Base-by-base conservation (phyloP, 2,888 invertebrate genomes). In the Folsomia candida region DNA sequence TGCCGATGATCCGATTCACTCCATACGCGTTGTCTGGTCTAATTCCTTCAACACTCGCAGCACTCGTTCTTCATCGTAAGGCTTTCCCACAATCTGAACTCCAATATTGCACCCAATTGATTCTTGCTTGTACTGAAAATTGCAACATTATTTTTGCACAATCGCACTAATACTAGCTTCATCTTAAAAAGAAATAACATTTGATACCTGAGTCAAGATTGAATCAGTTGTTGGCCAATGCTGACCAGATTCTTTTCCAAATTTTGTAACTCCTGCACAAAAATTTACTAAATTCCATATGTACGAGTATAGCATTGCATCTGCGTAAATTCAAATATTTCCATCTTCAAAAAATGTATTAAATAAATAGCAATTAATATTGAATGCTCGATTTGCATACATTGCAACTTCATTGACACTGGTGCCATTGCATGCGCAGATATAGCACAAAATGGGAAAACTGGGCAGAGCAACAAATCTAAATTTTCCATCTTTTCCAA, bases 401-500 rank as follows among this genome's bases (percentile, higher is more conserved):
- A 57, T 22, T 20, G n/a, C n/a, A 57, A n/a, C n/a, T 57, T 57
- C 57, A 57, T 57, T 22, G 20, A n/a, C 6, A 57, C 20, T 4
- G 57, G 6, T n/a, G 20, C 57, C 24, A 20, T n/a, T n/a, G 4
- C n/a, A n/a, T 57, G 4, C 4, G 57, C 57, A 57, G 57, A 6
- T 6, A 57, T 4, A 11, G 57, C 20, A 4, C 4, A 4, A n/a
- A 20, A 22, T 20, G 57, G 57, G n/a, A 20, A 57, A 4, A n/a
- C n/a, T 20, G 57, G 57, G n/a, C 57, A 57, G 6, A 57, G 57
- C n/a, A 57, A n/a, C n/a, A 57, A 57, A 57, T 57, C 57, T n/a
- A 57, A 22, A 20, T 57, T 57, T n/a, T 57, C 57, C 57, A 57
- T 57, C 24, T 22, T 57, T 57, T n/a, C n/a, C 6, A 57, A n/a